Evolutionary conservation across 2,888 invertebrate species (phyloP), one percentile per base, ranked within the genome.

Genomic region (Fabriciana adippe): DNA sequence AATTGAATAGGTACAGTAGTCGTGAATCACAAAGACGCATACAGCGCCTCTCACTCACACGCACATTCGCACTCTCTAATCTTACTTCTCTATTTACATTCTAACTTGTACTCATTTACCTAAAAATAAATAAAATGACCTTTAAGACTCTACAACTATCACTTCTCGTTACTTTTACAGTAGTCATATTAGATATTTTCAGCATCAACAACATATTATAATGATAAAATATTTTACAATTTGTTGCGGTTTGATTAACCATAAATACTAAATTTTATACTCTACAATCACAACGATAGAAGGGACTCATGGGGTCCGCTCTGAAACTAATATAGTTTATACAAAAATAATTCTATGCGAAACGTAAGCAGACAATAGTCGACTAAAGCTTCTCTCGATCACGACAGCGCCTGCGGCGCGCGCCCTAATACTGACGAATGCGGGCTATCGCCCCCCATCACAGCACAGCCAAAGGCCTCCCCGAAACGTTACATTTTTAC

Each of bases 61-160:
- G 70, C 74, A 45, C 73, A 41, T 67, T 51, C 72, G 13, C 60
- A 54, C 63, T 47, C 68, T 55, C 50, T 64, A 45, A 65, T 6
- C 56, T 14, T 21, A 35, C 13, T 11, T 61, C 53, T 47, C 64
- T 63, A 56, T 73, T 80, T 77, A 79, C 81, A 84, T 83, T 83
- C 80, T 80, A 79, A 78, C 74, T 90, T 89, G 90, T 89, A 89
- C 89, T 89, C 83, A 78, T 80, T 84, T 79, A 78, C 77, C 84
- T 87, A 89, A 79, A 81, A 87, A 87, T 87, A 88, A 89, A 89
- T 88, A 88, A 78, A 85, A 69, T 63, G 64, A 67, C 65, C 55
- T 64, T 80, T 78, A 69, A 68, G 63, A 69, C 71, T 71, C 65
- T 66, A 74, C 75, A 77, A 74, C 76, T 82, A 80, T 82, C 80